Evolutionary conservation across 2,888 invertebrate genomes (phyloP), one percentile per base, ranked within the genome.

Genomic region (Ctena decussata): DNA sequence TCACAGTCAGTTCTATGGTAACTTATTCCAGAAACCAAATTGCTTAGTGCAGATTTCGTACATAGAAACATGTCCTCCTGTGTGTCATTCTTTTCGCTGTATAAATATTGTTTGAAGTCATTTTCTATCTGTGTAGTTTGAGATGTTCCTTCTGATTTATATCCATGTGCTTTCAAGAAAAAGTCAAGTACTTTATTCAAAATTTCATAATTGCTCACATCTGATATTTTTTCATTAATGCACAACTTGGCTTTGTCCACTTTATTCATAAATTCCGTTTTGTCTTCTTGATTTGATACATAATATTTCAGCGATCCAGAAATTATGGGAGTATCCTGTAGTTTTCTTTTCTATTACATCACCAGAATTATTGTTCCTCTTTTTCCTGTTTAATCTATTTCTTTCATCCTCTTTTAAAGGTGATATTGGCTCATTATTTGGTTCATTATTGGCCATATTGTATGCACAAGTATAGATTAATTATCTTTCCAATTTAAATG

Each of bases 311-410:
- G 2, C 15, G 11, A 27, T 37, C 70, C 70, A 35, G 41, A 12
- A 21, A 70, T 27, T 15, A 18, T 21, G 11, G 37, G 27, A n/a
- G 11, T 70, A 27, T 32, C 70, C 30, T 70, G 37, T 5, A 70
- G 24, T 70, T 70, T 70, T 37, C 70, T 70, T 70, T 32, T 70
- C 35, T 37, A 41, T n/a, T 70, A 57, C n/a, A 21, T 57, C 57
- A 12, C 57, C 57, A 21, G 57, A 57, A 57, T 57, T 57, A 21
- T n/a, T n/a, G 2, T 15, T 24, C 8, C 30, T 12, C 27, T 57
- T 57, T 24, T 57, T 12, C 30, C 57, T 57, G 57, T 57, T n/a
- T 21, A 15, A 57, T n/a, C 8, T 21, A 12, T 27, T 30, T 27
- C 30, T 57, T 57, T 57, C 57, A 30, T 57, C 30, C n/a, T 57